A percentile compares a stretch with the other conserved stretches of the same genome.
phyloP scores from a whole-genome alignment of 2,888 invertebrate species.

The Habroteleia sp. region DNA sequence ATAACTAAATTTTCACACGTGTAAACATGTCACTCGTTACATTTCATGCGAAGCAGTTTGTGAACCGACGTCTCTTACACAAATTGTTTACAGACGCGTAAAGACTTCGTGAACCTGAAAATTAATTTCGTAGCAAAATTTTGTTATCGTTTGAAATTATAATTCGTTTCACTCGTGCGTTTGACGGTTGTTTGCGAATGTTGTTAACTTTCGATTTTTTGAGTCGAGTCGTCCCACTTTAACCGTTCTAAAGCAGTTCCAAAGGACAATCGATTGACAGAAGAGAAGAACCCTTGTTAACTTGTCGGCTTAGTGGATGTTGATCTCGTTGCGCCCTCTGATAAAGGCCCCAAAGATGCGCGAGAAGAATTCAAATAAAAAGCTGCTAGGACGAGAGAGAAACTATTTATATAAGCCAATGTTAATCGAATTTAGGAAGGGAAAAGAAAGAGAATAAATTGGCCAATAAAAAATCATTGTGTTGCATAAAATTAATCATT shows the following conservation, averaged over 20 bases:
- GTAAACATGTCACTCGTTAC: slow-evolving; percentile 13
- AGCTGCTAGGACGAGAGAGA: too few species aligned
- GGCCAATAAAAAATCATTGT: too few species aligned
- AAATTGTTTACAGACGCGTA: slow-evolving; percentile 10
- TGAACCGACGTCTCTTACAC: neutral
- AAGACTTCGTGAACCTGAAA: slow-evolving; percentile 9
- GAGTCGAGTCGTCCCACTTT: slow-evolving; percentile 28
- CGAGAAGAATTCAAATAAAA: slow-evolving; percentile 17
- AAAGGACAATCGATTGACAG: slow-evolving; percentile 33
- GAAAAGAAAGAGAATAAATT: too few species aligned
- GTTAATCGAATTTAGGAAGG: too few species aligned
- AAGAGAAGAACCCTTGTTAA: slow-evolving; percentile 39
- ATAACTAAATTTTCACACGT: slow-evolving; percentile 5
- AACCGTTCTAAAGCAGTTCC: slow-evolving; percentile 21
- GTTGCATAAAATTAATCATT: too few species aligned
- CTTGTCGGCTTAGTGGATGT: slow-evolving; percentile 21
- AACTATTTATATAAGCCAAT: too few species aligned
- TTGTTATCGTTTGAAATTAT: slow-evolving; percentile 3
- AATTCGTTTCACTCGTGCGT: neutral
- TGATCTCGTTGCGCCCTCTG: slow-evolving; percentile 19
- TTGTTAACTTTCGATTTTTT: slow-evolving; percentile 43
- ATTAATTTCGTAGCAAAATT: slow-evolving; percentile 23
- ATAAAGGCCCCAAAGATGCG: slow-evolving; percentile 1
- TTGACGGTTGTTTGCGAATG: slow-evolving; percentile 24
- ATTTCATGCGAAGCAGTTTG: slow-evolving; percentile 7